Evolutionary conservation across 2,888 invertebrate genomes (phyloP), one percentile per base, ranked within the genome.

Genomic region (Acanthopleura granulata): DNA sequence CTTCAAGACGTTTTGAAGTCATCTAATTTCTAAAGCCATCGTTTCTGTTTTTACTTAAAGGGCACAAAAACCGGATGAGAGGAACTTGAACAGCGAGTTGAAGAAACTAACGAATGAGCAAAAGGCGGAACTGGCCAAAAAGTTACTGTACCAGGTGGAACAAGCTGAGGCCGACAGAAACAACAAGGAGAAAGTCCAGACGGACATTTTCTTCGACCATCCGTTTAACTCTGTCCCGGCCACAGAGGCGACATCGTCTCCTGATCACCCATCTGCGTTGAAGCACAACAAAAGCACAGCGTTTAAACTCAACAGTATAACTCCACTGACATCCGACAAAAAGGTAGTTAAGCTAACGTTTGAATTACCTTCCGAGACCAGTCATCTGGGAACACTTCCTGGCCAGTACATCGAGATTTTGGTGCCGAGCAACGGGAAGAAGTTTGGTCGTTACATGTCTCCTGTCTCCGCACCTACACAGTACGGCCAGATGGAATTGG

Each of bases 51-150:
- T 49, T 49, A 40, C 9, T 27, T 72, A 22, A 15, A 73, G 73
- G 62, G 50, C n/a, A 16, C 40, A 73, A n/a, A 62, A 62, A 27
- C 18, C 29, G 1, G 29, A 73, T 22, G 62, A 29, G 30, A 29
- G 62, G 14, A 62, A n/a, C 16, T 15, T 73, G 16, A 25, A 62
- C 22, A 18, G 15, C 3, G 62, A 73, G 27, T 3, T 62, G 22
- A 73, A 62, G 62, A 62, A 62, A 62, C 18, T 73, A 18, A 73
- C 62, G n/a, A 49, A 27, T 15, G 73, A 73, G 15, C 49, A 73
- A 27, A 62, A 73, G 30, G 4, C 4, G 30, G 62, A 62, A 73
- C 49, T 62, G 14, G 73, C 62, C 14, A n/a, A 73, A 14, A 40
- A 62, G 30, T 30, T 62, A 15, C 40, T 62, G 3, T 30, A 30